A percentile compares a stretch with the other conserved stretches of the same genome.
Evolutionary conservation across 2,888 invertebrate species (phyloP).

Genomic region (Morinoia aosen): DNA sequence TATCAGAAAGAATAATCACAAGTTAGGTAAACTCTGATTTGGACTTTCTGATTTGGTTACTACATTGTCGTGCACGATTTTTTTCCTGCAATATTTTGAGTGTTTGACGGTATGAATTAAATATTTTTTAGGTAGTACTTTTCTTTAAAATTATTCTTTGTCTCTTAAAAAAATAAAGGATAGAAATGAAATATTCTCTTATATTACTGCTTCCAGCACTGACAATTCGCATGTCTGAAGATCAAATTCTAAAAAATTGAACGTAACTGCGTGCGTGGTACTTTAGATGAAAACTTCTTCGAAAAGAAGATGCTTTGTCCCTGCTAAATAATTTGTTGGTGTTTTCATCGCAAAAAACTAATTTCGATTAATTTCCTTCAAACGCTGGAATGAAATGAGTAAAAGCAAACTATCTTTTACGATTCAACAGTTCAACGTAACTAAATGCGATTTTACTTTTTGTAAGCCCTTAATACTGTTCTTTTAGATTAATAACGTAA

Average conservation of each 20-base stretch:
- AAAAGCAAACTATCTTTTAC: no score
- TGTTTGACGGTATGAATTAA: background rate
- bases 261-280: background rate
- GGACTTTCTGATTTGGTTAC: background rate
- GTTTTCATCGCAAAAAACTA: background rate
- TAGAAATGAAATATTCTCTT: background rate
- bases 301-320: background rate
- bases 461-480: background rate
- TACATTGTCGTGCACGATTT: background rate
- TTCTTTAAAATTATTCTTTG: no score
- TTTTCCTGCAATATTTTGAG: background rate
- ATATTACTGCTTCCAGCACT: background rate
- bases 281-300: background rate
- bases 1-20: background rate
- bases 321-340: background rate
- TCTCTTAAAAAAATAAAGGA: background rate
- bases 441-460: background rate
- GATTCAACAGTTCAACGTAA: no score
- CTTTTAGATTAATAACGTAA: background rate
- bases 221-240: background rate
- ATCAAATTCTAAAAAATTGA: background rate
- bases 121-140: background rate
- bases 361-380: background rate
- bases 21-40: background rate
- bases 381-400: no score